phyloP scores from a whole-genome alignment of 2,797 vertebrate species.

The Caiman crocodilus region DNA sequence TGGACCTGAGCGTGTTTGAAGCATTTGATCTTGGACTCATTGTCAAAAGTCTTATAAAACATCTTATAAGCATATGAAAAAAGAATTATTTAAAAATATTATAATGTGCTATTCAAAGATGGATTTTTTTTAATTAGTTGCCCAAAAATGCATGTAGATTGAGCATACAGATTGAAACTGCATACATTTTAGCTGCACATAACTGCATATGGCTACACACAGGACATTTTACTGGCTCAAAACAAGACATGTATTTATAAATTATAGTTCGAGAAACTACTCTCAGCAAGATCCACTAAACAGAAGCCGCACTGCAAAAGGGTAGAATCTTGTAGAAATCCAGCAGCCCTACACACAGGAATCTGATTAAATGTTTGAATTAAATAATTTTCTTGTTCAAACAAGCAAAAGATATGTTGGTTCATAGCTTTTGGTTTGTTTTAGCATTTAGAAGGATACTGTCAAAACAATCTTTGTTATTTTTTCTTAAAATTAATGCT shows the following conservation, averaged over 20 bases:
- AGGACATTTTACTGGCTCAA: constrained; percentile 40
- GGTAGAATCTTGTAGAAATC: constrained; percentile 14
- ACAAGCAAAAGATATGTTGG: background rate
- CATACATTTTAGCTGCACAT: background rate
- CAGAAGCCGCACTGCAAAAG: constrained; percentile 22
- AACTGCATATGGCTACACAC: constrained; percentile 23
- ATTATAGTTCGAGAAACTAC: background rate
- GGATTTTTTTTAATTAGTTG: background rate
- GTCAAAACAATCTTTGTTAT: background rate
- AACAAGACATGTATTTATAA: constrained; percentile 40
- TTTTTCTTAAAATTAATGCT: background rate
- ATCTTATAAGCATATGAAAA: background rate
- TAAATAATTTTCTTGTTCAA: background rate
- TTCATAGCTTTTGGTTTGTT: fast-evolving
- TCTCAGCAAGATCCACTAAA: constrained; percentile 30
- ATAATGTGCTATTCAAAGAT: background rate
- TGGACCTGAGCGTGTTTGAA: background rate
- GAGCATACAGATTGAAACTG: too few relatives aligned
- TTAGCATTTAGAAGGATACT: background rate
- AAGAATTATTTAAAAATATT: background rate
- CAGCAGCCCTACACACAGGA: background rate
- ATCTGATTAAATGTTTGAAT: constrained; percentile 7
- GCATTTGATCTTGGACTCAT: background rate
- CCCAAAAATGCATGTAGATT: background rate
- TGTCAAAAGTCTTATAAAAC: background rate